Evolutionary conservation across 2,113 vertebrate species (phyloP).

Genomic region (Sinocyclocheilus rhinocerous): DNA sequence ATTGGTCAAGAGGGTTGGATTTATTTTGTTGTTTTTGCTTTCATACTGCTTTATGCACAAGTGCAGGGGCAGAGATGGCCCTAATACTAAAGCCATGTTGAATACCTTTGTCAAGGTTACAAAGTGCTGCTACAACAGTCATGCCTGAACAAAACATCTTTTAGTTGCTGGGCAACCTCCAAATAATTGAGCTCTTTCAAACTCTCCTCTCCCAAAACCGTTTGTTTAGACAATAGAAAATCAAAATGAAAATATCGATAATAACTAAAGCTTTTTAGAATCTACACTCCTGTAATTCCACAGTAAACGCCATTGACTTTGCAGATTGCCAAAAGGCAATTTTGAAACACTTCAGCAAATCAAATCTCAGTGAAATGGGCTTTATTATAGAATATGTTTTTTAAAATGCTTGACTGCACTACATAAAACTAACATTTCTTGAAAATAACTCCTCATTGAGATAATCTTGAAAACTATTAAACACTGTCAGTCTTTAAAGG

Average conservation of each 20-base stretch:
- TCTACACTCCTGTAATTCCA: background rate
- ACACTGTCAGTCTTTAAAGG: background rate
- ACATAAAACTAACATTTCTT: background rate
- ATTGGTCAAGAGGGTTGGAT: background rate
- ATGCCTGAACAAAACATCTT: background rate
- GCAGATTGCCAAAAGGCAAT: background rate
- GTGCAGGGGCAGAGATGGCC: background rate
- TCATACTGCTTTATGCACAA: background rate
- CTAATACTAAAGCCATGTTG: background rate
- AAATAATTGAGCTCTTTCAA: background rate
- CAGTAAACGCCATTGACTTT: background rate
- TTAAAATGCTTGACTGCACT: background rate
- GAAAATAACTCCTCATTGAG: background rate
- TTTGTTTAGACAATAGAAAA: background rate
- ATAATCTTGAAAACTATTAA: background rate
- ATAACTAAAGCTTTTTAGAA: background rate
- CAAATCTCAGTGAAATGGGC: background rate
- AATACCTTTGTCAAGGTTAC: conserved; percentile 18
- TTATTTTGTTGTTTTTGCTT: background rate
- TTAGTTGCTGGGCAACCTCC: conserved; percentile 17
- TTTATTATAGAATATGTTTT: background rate
- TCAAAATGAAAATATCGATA: background rate
- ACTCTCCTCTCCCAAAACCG: background rate
- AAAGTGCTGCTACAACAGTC: background rate
- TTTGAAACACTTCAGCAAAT: background rate